These are phyloP conservation scores for Stegodyphus dumicola DNA, from an alignment of 1,140 invertebrate species.

Conservation along the genomic window DNA sequence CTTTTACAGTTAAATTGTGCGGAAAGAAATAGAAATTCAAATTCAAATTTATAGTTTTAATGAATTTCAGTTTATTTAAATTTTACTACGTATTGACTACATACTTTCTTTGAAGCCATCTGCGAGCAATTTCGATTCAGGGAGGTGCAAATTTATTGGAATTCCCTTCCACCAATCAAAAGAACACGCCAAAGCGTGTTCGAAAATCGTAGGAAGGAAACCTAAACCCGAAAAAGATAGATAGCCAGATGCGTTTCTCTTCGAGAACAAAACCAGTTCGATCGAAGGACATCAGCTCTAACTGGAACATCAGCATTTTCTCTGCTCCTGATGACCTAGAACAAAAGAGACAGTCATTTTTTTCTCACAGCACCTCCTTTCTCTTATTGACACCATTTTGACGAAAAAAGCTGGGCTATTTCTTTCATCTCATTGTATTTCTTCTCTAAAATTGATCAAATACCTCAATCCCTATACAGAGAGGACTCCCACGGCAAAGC, in stretches of 20 bases:
- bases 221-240: slow-evolving; percentile 54
- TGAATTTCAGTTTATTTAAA: too few relatives aligned
- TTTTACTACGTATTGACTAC: too few relatives aligned
- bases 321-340: slow-evolving; percentile 45
- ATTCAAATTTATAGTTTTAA: too few relatives aligned
- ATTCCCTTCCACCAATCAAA: slow-evolving; percentile 16
- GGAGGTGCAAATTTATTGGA: not conserved
- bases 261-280: slow-evolving; percentile 35
- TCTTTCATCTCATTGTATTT: slow-evolving; percentile 38
- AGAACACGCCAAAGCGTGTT: slow-evolving; percentile 27
- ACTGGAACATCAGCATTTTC: slow-evolving; percentile 55
- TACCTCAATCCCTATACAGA: slow-evolving; percentile 16
- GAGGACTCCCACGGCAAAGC: slow-evolving; percentile 15
- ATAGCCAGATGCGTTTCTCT: slow-evolving; percentile 51
- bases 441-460: slow-evolving; percentile 44
- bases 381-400: slow-evolving; percentile 54
- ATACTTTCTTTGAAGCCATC: too few relatives aligned
- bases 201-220: slow-evolving; percentile 50
- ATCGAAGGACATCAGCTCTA: slow-evolving; percentile 55
- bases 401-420: slow-evolving; percentile 18
- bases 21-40: too few relatives aligned
- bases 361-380: slow-evolving; percentile 30
- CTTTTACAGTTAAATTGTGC: too few relatives aligned
- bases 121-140: too few relatives aligned
- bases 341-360: slow-evolving; percentile 37